Evolutionary conservation across 1,140 invertebrate species (phyloP), one percentile per base, ranked within the genome.

Genomic region (Charaxes varanes): DNA sequence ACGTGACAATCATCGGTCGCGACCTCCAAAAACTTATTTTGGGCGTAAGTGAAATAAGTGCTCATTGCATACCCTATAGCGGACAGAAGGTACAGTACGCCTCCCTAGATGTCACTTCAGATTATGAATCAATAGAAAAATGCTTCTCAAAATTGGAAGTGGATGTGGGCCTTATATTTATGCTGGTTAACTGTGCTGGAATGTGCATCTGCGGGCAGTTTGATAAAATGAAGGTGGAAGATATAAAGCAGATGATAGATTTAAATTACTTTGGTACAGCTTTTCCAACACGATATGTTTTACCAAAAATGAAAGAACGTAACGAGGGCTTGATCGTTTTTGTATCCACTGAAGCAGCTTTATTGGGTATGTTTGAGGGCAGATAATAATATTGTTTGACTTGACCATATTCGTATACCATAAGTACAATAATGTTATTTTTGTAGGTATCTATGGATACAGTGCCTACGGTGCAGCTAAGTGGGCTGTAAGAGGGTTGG

Each of bases 141-240:
- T 84, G 86, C 16, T 82, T 93, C 10, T 89, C 92, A 59, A 81
- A 87, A 0, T 34, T 82, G 21, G 80, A 87, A 57, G 34, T 50
- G 3, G 63, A 76, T 27, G 55, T 87, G 6, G 94, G 94, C 1
- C 91, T 94, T 7, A 90, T 98, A 59, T 93, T 92, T 66, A 92
- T 97, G 86, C 79, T 99, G 1, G 86, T 98, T 0, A 97, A 97
- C 74, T 97, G 94, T 87, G 97, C 97, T 30, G 97, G 97, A 5
- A 86, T 87, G 58, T 90, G 93, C 27, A 87, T 92, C 38, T 91
- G 91, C 72, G 91, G 91, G 3, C 88, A 87, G 55, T 92, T 98
- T 63, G 95, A 98, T 77, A 91, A 98, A 44, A 90, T 93, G 12
- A 83, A 90, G 5, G 57, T 88, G 0, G 79, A 89, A 19, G 90